Evolutionary conservation across 2,888 invertebrate species (phyloP), one percentile per base, ranked within the genome.

Genomic region (Pseudococcus jackbeardsleyi): DNA sequence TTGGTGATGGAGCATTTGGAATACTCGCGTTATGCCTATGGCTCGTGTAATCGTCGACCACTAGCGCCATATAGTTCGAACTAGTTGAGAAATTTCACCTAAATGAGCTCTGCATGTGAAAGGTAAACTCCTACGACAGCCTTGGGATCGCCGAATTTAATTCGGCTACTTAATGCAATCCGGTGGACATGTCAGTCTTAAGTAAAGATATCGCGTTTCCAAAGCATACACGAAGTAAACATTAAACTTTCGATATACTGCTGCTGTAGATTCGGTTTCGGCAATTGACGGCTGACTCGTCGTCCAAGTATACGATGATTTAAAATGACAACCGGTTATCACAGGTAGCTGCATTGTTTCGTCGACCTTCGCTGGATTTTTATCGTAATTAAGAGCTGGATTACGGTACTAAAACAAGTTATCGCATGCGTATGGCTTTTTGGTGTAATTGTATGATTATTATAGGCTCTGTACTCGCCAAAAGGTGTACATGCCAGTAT

Each of bases 311-410:
- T 64, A 72, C 68, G 68, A 26, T 72, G 68, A 72, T 72, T 72
- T 33, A 26, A 72, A 72, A 72, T 72, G 68, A 72, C 68, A 72
- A 72, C 68, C 68, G 68, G 68, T 72, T 72, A 72, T 15, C 22
- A 33, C 59, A 59, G 19, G 59, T 59, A 19, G 59, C 59, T 59
- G 68, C 68, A 72, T 72, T 72, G 68, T 72, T 72, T 72, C 68
- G 68, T 72, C 68, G 68, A 72, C 68, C 68, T 72, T 72, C 59
- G 19, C 68, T 72, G 68, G 33, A 72, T 72, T 72, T 72, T 72
- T 59, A 59, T 19, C 59, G 6, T 72, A 72, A 72, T 72, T 72
- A 72, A 72, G 26, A 22, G 26, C 26, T 33, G 68, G 33, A 72
- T 72, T 72, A 72, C 68, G 68, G 68, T 72, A 72, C 68, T 33